Evolutionary conservation across 1,140 invertebrate genomes (phyloP).

Genomic region (Brachionus koreanus): DNA sequence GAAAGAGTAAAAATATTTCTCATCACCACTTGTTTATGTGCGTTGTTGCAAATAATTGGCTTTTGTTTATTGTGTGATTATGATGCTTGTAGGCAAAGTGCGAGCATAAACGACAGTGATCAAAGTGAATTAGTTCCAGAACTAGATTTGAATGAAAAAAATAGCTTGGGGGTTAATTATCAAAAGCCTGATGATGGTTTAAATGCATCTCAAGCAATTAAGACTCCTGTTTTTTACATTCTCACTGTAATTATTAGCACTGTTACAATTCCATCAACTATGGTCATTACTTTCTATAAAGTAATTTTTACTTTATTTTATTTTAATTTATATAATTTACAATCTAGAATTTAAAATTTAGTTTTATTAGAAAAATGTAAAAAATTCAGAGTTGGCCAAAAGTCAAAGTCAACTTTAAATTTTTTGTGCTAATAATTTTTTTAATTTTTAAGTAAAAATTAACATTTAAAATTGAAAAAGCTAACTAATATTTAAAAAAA

Average conservation of each 20-base stretch:
- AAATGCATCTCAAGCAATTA: conserved; percentile 47
- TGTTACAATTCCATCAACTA: background rate
- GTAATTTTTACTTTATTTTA: background rate
- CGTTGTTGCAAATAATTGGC: conserved; percentile 47
- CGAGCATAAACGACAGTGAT: background rate
- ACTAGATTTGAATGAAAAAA: conserved; percentile 45
- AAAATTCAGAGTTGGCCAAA: no score
- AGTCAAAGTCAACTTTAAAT: no score
- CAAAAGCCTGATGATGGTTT: conserved; percentile 46
- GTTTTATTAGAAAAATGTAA: no score
- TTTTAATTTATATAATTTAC: no score
- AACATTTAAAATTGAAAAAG: no score
- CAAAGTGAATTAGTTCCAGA: background rate
- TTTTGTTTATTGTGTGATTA: conserved; percentile 14
- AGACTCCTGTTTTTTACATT: conserved; percentile 43
- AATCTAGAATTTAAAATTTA: no score
- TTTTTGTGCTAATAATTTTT: no score
- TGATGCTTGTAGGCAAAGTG: conserved; percentile 39
- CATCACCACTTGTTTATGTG: conserved; percentile 47
- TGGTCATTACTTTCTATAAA: conserved; percentile 45
- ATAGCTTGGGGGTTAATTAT: conserved; percentile 46
- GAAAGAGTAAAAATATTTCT: conserved; percentile 48
- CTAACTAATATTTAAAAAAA: no score
- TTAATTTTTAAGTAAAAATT: no score
- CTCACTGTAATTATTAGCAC: conserved; percentile 43